Evolutionary conservation across 2,888 invertebrate genomes (phyloP).

Genomic region (Dioctria linearis): DNA sequence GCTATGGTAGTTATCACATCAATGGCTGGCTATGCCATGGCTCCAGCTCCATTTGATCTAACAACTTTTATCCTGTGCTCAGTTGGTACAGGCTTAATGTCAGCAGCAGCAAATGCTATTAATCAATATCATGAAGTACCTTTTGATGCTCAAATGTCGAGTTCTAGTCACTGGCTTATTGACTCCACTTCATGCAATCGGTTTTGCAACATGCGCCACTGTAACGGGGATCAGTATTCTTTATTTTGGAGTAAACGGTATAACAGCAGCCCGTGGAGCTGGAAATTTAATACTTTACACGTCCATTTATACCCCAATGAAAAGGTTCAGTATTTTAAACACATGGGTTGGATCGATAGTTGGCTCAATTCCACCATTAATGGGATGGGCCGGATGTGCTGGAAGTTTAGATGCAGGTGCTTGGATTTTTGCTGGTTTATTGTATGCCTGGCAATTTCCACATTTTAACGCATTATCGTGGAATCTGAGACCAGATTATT

Average conservation of each 20-base stretch:
- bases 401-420: slow-evolving; percentile 87
- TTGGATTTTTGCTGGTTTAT: slow-evolving; percentile 87
- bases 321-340: slow-evolving; percentile 92
- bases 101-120: slow-evolving; percentile 94
- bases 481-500: slow-evolving; percentile 98
- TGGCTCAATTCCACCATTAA: slow-evolving; percentile 97
- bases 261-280: slow-evolving; percentile 91
- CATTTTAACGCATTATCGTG: slow-evolving; percentile 99
- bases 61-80: slow-evolving; percentile 82
- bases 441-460: slow-evolving; percentile 99
- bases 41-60: slow-evolving; percentile 87
- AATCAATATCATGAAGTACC: slow-evolving; percentile 99
- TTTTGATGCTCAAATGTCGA: slow-evolving; percentile 98
- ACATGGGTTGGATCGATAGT: slow-evolving; percentile 98
- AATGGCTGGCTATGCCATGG: slow-evolving; percentile 95
- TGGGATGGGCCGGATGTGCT: slow-evolving; percentile 97
- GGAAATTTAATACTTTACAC: slow-evolving; percentile 94
- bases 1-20: slow-evolving; percentile 95
- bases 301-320: slow-evolving; percentile 96
- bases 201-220: slow-evolving; percentile 86
- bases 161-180: slow-evolving; percentile 91
- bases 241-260: slow-evolving; percentile 87
- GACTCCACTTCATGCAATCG: slow-evolving; percentile 86
- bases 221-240: slow-evolving; percentile 82
- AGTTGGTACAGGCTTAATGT: slow-evolving; percentile 91